Percentiles rank a stretch among this genome's conserved stretches.
phyloP scores from a whole-genome alignment of 2,888 invertebrate species.

The Gandaritis pyraliata region DNA sequence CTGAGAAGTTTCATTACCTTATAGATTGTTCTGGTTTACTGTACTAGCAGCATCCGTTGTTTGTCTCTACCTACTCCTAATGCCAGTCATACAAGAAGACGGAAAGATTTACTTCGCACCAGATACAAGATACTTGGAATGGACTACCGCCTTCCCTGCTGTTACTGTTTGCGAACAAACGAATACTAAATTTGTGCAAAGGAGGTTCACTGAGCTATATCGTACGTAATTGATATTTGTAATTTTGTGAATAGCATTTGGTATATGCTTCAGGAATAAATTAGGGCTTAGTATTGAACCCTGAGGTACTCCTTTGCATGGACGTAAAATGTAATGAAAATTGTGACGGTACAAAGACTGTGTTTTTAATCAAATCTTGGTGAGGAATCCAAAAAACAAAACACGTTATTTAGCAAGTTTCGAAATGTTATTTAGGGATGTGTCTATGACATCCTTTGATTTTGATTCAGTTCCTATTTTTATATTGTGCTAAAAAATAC shows the following conservation, averaged over 20 bases:
- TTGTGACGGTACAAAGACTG: too few species aligned
- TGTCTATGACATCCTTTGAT: too few species aligned
- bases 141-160: conserved; percentile 86
- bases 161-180: conserved; percentile 85
- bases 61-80: conserved; percentile 79
- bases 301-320: not conserved
- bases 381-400: too few species aligned
- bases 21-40: conserved; percentile 85
- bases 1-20: not conserved
- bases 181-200: conserved; percentile 49
- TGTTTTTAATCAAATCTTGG: too few species aligned
- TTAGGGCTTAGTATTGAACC: not conserved
- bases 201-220: conserved; percentile 45
- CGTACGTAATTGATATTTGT: conserved; percentile 18
- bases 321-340: not conserved
- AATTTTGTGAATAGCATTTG: not conserved
- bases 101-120: conserved; percentile 85
- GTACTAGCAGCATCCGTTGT: conserved; percentile 79
- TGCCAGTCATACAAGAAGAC: conserved; percentile 71
- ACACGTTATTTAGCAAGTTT: too few species aligned
- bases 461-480: too few species aligned
- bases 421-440: too few species aligned
- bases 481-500: not conserved
- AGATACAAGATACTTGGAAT: conserved; percentile 85
- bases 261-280: conserved; percentile 5